Conservation (phyloP, 2,888 invertebrate species). For the Prenolepis imparis region DNA sequence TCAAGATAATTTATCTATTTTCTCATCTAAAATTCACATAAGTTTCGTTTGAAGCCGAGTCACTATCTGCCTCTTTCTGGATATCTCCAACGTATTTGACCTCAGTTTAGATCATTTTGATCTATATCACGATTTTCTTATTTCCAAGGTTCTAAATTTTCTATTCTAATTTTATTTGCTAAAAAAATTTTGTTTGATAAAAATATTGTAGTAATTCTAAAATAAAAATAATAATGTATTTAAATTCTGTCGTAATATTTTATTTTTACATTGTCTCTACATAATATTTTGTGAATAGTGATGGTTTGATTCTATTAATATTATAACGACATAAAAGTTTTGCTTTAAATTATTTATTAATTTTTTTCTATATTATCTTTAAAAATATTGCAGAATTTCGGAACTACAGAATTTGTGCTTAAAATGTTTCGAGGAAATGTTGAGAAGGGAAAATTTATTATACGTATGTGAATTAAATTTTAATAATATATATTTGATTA, state of each 20-base stretch:
- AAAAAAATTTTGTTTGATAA: too few relatives aligned
- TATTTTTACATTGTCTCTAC: not conserved
- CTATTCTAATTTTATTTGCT: too few relatives aligned
- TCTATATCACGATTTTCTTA: too few relatives aligned
- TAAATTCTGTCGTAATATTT: not conserved
- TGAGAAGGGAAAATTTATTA: not conserved
- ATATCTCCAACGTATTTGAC: too few relatives aligned
- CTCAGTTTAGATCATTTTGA: too few relatives aligned
- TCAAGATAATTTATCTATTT: too few relatives aligned
- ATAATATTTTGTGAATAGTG: too few relatives aligned
- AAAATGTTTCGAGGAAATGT: not conserved
- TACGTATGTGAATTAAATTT: not conserved
- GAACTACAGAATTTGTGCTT: not conserved
- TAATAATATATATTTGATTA: conserved; percentile 26
- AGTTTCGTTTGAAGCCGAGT: too few relatives aligned
- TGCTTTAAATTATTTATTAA: not conserved
- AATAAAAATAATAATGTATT: not conserved
- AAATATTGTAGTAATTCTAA: too few relatives aligned
- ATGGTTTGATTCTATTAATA: not conserved
- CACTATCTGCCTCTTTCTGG: too few relatives aligned
- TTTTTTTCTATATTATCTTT: not conserved
- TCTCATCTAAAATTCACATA: too few relatives aligned
- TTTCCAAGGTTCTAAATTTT: too few relatives aligned
- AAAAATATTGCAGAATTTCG: not conserved
- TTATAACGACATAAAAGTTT: not conserved